phyloP scores from a whole-genome alignment of 2,888 invertebrate genomes.

The Lypha dubia region DNA sequence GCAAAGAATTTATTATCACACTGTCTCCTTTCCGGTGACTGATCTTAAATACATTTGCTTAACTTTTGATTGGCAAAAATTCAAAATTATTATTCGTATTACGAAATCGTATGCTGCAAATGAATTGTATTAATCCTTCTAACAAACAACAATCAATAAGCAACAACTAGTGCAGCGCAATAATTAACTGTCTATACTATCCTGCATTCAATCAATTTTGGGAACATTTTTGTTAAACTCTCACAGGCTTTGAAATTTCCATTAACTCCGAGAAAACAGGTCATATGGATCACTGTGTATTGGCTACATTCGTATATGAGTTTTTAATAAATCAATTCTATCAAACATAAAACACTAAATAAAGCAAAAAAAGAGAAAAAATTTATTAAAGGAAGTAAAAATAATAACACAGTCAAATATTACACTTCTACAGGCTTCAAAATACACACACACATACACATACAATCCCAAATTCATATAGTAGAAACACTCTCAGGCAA shows the following conservation, averaged over 20 bases:
- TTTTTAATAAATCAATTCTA: slow-evolving; percentile 72
- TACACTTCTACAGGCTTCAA: slow-evolving; percentile 24
- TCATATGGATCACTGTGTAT: slow-evolving; percentile 56
- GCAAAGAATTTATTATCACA: no score
- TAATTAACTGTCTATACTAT: slow-evolving; percentile 55
- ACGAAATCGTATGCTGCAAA: neutral
- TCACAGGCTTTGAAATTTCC: slow-evolving; percentile 55
- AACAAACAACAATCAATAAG: slow-evolving; percentile 43
- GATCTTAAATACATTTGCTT: neutral
- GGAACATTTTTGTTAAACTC: slow-evolving; percentile 18
- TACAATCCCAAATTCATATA: slow-evolving; percentile 1
- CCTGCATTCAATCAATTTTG: slow-evolving; percentile 56
- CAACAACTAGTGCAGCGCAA: slow-evolving; percentile 35
- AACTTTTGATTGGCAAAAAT: neutral
- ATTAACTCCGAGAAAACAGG: slow-evolving; percentile 49
- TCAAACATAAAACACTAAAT: slow-evolving; percentile 59
- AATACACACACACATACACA: slow-evolving; percentile 15
- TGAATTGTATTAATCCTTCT: neutral
- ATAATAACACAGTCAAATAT: slow-evolving; percentile 61
- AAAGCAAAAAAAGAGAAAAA: slow-evolving; percentile 40
- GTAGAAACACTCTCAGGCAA: neutral
- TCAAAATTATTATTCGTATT: neutral
- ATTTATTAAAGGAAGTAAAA: slow-evolving; percentile 48
- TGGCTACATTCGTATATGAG: slow-evolving; percentile 36
- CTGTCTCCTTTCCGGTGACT: no score